A percentile compares a stretch with the other conserved stretches of the same genome.
phyloP scores from a whole-genome alignment of 2,797 vertebrate genomes.

The Platalea minor region DNA sequence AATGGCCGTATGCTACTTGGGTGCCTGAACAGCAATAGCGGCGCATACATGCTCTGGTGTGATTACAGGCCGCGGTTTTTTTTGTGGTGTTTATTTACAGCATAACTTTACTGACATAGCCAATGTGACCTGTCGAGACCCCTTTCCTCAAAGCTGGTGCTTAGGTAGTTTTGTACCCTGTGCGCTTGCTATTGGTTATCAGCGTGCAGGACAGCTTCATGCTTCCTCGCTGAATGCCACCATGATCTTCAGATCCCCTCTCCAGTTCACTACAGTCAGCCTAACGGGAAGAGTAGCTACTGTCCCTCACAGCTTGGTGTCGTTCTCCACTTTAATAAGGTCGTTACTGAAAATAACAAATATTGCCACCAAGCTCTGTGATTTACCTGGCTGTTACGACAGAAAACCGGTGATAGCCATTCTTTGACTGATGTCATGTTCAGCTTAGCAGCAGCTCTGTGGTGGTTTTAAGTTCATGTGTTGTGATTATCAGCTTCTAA shows the following conservation, averaged over 20 bases:
- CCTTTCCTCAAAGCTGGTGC: not conserved
- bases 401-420: fast-evolving
- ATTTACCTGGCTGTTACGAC: not conserved
- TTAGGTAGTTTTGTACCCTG: not conserved
- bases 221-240: fast-evolving
- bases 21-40: fast-evolving
- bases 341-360: not conserved
- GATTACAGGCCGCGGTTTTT: fast-evolving
- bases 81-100: not conserved
- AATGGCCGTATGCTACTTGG: fast-evolving
- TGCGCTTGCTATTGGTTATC: not conserved
- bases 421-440: not conserved
- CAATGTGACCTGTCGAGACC: fast-evolving
- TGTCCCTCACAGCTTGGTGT: not conserved
- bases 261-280: not conserved
- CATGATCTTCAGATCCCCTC: fast-evolving
- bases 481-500: not conserved
- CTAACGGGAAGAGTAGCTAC: not conserved
- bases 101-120: fast-evolving
- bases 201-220: fast-evolving
- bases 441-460: not conserved
- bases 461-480: not conserved
- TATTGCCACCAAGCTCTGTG: fast-evolving
- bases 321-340: not conserved
- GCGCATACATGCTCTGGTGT: fast-evolving